Percentiles rank a stretch among this genome's conserved stretches.
phyloP scores from a whole-genome alignment of 2,797 vertebrate genomes.

The Danio jaintianensis region DNA sequence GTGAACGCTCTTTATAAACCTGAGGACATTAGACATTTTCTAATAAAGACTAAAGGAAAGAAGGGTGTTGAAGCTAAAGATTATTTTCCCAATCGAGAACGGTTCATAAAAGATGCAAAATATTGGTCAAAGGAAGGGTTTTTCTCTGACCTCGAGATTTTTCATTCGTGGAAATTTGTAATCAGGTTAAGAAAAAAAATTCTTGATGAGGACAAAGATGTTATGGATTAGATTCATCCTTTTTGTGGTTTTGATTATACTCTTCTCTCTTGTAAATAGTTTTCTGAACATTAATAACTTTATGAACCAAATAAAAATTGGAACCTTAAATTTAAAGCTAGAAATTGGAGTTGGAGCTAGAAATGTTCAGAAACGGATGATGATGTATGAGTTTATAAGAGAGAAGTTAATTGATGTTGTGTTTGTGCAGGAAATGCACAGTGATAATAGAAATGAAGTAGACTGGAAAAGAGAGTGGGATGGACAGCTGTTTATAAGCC shows the following conservation, averaged over 20 bases:
- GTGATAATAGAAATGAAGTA: background rate
- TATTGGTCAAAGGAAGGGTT: background rate
- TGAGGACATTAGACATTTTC: background rate
- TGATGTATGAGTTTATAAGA: background rate
- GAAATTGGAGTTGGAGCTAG: too few relatives aligned
- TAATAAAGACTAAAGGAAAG: background rate
- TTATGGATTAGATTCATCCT: background rate
- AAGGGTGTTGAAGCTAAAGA: background rate
- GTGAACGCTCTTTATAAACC: background rate
- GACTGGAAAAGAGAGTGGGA: background rate
- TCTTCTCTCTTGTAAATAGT: background rate
- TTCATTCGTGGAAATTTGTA: background rate
- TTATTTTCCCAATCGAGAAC: background rate
- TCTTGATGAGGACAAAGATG: background rate
- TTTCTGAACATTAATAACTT: background rate
- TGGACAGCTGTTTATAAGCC: background rate
- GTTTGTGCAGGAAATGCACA: background rate
- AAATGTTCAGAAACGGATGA: background rate
- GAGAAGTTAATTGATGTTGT: background rate
- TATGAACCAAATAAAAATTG: background rate
- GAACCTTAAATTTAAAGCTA: background rate
- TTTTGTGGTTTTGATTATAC: background rate
- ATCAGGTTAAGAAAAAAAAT: background rate
- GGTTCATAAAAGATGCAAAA: background rate
- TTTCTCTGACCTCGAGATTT: background rate